Conservation (phyloP, 2,113 vertebrate genomes). For the Mustela lutreola region DNA sequence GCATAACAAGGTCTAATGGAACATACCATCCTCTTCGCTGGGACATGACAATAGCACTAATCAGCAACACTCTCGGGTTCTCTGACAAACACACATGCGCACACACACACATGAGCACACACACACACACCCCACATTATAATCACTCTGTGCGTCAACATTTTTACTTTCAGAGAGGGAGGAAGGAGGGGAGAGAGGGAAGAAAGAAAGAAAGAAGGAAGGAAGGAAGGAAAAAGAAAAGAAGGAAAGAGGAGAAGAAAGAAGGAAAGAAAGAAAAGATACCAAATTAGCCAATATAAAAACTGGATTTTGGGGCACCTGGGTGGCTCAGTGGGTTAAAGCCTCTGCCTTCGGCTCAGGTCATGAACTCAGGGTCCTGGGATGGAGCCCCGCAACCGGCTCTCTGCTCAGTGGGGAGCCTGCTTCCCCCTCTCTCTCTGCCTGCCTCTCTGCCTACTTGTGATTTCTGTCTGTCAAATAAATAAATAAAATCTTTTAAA, state of each 20-base stretch:
- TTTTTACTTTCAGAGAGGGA: background rate
- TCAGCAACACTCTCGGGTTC: background rate
- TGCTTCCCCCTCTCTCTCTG: too few relatives aligned
- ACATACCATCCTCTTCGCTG: background rate
- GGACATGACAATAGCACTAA: background rate
- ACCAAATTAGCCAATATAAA: too few relatives aligned
- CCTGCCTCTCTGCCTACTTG: too few relatives aligned
- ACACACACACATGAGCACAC: background rate
- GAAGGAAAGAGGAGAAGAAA: background rate
- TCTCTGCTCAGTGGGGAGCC: too few relatives aligned
- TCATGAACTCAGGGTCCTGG: too few relatives aligned
- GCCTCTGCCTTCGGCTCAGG: too few relatives aligned
- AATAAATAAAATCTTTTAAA: too few relatives aligned
- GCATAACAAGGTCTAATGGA: background rate
- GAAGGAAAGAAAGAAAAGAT: background rate
- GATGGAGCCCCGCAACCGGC: fast-evolving
- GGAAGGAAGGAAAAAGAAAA: background rate
- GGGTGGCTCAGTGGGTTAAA: too few relatives aligned
- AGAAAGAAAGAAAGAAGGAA: background rate
- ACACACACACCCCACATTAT: background rate
- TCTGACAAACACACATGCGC: background rate
- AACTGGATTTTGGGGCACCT: background rate
- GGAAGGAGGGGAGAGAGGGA: too few relatives aligned
- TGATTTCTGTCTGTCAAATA: too few relatives aligned
- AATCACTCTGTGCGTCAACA: background rate